phyloP scores from a whole-genome alignment of 1,140 invertebrate species.

The Lucilia cuprina region DNA sequence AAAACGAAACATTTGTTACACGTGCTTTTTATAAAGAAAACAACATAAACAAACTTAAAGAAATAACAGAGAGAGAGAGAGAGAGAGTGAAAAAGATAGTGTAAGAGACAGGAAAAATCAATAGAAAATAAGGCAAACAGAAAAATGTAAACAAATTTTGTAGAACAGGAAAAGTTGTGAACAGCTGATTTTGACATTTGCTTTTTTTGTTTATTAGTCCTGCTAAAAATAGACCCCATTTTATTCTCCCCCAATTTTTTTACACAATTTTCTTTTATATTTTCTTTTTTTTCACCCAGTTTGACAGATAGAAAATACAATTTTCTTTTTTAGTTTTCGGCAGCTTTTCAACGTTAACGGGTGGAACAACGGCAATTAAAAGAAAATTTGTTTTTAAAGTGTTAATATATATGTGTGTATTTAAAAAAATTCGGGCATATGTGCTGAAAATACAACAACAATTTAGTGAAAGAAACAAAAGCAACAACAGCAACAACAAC shows the following conservation, averaged over 20 bases:
- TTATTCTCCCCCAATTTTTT: background rate
- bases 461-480: background rate
- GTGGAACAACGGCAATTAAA: conserved; percentile 34
- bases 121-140: background rate
- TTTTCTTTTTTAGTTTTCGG: conserved; percentile 46
- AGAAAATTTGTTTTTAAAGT: background rate
- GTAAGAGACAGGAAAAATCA: background rate
- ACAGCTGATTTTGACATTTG: conserved; percentile 26
- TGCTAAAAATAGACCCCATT: background rate
- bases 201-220: background rate
- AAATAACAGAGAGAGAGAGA: background rate
- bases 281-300: background rate
- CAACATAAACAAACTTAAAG: background rate
- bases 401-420: too few species aligned
- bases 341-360: conserved; percentile 57
- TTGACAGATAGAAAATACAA: background rate
- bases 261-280: background rate
- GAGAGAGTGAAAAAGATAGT: background rate
- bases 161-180: background rate
- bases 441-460: background rate
- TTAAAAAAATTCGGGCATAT: background rate
- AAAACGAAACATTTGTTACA: background rate
- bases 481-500: background rate
- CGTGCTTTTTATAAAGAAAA: background rate
- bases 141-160: background rate